These are phyloP conservation scores for Enteromius mattozi DNA, from an alignment of 2,797 vertebrate species.

Conservation along the genomic window DNA sequence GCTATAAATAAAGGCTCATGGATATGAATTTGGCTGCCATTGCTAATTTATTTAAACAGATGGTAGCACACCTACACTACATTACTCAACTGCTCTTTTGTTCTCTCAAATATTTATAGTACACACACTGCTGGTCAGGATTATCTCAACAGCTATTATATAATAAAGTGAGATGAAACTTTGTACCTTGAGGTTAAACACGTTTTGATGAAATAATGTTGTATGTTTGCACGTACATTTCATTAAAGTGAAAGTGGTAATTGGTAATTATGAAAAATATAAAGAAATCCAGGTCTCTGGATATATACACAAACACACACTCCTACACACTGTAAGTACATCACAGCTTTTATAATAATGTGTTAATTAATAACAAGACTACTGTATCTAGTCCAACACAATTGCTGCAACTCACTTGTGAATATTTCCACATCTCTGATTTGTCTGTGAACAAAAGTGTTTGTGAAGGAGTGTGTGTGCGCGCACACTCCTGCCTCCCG, in stretches of 20 bases:
- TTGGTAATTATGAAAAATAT: constrained; percentile 10
- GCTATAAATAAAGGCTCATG: constrained; percentile 42
- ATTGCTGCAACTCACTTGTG: constrained; percentile 51
- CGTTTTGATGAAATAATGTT: background rate
- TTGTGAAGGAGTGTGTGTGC: constrained; percentile 30
- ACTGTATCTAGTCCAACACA: constrained; percentile 44
- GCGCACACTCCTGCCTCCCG: constrained; percentile 20
- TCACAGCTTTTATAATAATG: constrained; percentile 44
- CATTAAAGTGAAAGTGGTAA: background rate
- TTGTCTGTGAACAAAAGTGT: constrained; percentile 38
- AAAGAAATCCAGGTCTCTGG: constrained; percentile 9
- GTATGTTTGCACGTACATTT: background rate
- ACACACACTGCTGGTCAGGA: constrained; percentile 35
- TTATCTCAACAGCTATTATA: background rate
- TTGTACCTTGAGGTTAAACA: constrained; percentile 3
- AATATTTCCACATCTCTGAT: constrained; percentile 58
- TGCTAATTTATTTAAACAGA: constrained; percentile 74
- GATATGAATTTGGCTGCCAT: constrained; percentile 62
- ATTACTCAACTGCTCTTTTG: constrained; percentile 75
- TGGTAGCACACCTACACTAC: constrained; percentile 75
- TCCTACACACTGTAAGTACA: constrained; percentile 33
- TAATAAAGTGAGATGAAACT: background rate
- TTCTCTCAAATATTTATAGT: constrained; percentile 73
- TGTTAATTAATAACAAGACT: constrained; percentile 57
- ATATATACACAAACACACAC: constrained; percentile 21